Evolutionary conservation across 2,113 vertebrate species (phyloP).

Genomic region (Eulemur macaco): DNA sequence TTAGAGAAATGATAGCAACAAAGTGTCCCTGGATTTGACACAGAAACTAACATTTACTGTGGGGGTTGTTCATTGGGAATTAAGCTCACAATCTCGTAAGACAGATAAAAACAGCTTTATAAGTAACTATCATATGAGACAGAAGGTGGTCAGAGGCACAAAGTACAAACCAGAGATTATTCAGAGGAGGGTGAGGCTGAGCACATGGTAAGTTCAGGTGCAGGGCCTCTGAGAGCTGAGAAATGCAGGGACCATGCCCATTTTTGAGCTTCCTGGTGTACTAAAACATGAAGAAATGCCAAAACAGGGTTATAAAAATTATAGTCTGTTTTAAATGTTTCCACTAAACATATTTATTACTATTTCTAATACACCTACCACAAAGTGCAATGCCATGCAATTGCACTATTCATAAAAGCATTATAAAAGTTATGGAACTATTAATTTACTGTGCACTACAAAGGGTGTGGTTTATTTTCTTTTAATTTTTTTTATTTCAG

Average conservation of each 20-base stretch:
- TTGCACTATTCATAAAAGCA: neutral
- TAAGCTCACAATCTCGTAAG: neutral
- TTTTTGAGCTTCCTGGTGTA: neutral
- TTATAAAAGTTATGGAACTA: neutral
- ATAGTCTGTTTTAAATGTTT: neutral
- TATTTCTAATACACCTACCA: neutral
- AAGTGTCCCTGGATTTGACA: neutral
- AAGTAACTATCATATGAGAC: neutral
- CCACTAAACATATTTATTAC: neutral
- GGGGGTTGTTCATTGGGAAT: neutral
- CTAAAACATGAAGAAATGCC: neutral
- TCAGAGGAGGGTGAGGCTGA: neutral
- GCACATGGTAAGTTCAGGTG: rapidly evolving
- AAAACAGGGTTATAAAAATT: neutral
- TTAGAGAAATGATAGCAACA: neutral
- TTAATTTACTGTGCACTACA: neutral
- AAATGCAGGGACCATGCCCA: rapidly evolving
- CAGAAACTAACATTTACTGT: neutral
- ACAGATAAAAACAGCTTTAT: neutral
- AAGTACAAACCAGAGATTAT: neutral
- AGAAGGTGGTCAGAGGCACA: neutral
- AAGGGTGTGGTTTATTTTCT: neutral
- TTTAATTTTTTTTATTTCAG: too few species aligned
- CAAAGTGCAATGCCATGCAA: neutral
- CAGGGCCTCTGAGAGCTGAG: neutral